Evolutionary conservation across 35 echinoderm and acorn worm species (phyloP).

Genomic region (Holothuria glaberrima): DNA sequence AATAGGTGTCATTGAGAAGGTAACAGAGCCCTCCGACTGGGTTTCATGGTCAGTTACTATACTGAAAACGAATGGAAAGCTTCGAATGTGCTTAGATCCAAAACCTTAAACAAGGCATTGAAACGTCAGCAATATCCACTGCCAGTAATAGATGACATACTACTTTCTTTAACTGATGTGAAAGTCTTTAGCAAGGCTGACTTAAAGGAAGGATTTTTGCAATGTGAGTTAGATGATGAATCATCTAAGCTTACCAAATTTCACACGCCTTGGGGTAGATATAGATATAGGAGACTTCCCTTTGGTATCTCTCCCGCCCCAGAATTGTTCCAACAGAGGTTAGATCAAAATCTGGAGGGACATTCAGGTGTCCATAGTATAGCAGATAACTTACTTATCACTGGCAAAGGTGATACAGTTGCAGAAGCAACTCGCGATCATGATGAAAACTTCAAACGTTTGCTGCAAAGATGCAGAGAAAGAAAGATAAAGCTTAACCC

Average conservation of each 20-base stretch:
- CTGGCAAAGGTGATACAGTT: slow-evolving; percentile 61
- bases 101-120: too few relatives aligned
- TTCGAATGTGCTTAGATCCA: too few relatives aligned
- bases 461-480: slow-evolving; percentile 29
- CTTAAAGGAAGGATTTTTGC: slow-evolving; percentile 39
- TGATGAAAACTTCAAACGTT: slow-evolving; percentile 48
- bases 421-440: slow-evolving; percentile 56
- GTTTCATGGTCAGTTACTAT: too few relatives aligned
- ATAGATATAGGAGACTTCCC: slow-evolving; percentile 18
- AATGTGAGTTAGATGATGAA: slow-evolving; percentile 60
- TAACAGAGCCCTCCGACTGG: not conserved
- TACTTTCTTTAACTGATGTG: not conserved
- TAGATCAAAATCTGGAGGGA: slow-evolving; percentile 59
- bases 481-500: slow-evolving; percentile 28
- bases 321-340: slow-evolving; percentile 34
- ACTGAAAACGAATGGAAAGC: too few relatives aligned
- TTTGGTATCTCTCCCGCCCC: slow-evolving; percentile 52
- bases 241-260: slow-evolving; percentile 11
- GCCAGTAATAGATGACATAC: slow-evolving; percentile 45
- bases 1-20: slow-evolving; percentile 46
- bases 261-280: slow-evolving; percentile 59
- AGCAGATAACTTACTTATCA: slow-evolving; percentile 72
- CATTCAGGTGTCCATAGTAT: slow-evolving; percentile 36
- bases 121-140: not conserved
- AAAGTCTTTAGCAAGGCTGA: too few relatives aligned